Conservation (phyloP, 2,888 invertebrate species). For the Calliscelio sp. region DNA sequence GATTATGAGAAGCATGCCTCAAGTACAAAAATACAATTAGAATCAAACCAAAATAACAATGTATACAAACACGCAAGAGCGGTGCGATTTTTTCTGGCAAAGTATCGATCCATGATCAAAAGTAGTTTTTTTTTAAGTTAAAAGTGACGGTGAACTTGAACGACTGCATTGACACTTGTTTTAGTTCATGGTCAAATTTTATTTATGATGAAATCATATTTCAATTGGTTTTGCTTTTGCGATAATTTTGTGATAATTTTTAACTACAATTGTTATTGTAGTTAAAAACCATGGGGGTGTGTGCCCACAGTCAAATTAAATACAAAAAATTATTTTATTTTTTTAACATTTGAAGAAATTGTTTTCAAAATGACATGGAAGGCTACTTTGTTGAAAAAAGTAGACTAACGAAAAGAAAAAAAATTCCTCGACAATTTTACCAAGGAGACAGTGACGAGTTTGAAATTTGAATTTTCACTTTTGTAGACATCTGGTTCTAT, state of each 20-base stretch:
- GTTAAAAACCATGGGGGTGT: too few relatives aligned
- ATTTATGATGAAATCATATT: too few relatives aligned
- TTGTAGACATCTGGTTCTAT: too few relatives aligned
- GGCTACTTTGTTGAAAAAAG: constrained; percentile 46
- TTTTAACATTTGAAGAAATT: background rate
- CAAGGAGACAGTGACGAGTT: constrained; percentile 27
- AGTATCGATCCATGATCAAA: constrained; percentile 34
- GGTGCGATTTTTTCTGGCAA: constrained; percentile 47
- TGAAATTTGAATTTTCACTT: constrained; percentile 3
- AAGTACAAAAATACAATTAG: constrained; percentile 71
- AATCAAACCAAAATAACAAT: constrained; percentile 63
- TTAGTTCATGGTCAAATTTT: constrained; percentile 27
- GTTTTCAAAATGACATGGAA: constrained; percentile 27
- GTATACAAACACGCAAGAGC: constrained; percentile 38
- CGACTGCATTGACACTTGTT: constrained; percentile 34
- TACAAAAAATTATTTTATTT: too few relatives aligned
- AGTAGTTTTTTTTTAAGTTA: too few relatives aligned
- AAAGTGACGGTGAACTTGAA: constrained; percentile 41
- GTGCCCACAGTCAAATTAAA: too few relatives aligned
- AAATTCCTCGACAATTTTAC: constrained; percentile 10
- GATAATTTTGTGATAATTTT: too few relatives aligned
- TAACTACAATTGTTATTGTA: too few relatives aligned
- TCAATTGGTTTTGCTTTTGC: too few relatives aligned
- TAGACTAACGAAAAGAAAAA: constrained; percentile 27
- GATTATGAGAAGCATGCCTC: constrained; percentile 69